These are phyloP conservation scores for Aricia agestis DNA, from an alignment of 1,140 invertebrate genomes.

Conservation along the genomic window DNA sequence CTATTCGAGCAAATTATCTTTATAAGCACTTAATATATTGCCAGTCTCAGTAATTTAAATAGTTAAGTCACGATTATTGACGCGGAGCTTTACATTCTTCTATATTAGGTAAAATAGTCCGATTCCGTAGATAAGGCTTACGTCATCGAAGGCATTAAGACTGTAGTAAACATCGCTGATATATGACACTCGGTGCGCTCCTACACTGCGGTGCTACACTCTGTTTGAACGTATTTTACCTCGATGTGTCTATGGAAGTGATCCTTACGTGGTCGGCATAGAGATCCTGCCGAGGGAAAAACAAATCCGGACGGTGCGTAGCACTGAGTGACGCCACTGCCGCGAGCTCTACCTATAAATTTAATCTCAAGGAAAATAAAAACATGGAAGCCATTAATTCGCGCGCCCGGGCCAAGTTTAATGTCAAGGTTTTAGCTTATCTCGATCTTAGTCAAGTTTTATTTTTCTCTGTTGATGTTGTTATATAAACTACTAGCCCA, in stretches of 20 bases:
- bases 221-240: no score
- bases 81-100: not conserved
- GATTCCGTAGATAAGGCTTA: slow-evolving; percentile 32
- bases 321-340: slow-evolving; percentile 53
- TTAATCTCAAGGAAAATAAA: slow-evolving; percentile 76
- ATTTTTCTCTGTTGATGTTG: slow-evolving; percentile 59
- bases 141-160: slow-evolving; percentile 61
- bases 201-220: not conserved
- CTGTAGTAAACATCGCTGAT: slow-evolving; percentile 63
- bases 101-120: slow-evolving; percentile 15
- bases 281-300: no score
- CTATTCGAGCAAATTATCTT: not conserved
- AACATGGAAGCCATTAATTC: slow-evolving; percentile 75
- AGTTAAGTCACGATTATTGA: not conserved
- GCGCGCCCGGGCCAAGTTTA: slow-evolving; percentile 73
- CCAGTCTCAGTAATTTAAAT: not conserved
- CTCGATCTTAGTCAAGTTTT: slow-evolving; percentile 71
- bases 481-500: slow-evolving; percentile 55
- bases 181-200: slow-evolving; percentile 40
- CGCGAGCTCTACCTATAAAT: slow-evolving; percentile 69
- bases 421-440: slow-evolving; percentile 74
- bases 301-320: not conserved
- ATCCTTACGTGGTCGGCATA: no score
- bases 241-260: no score
- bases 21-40: not conserved